Conservation (phyloP, 2,888 invertebrate species). For the Keiferia lycopersicella region DNA sequence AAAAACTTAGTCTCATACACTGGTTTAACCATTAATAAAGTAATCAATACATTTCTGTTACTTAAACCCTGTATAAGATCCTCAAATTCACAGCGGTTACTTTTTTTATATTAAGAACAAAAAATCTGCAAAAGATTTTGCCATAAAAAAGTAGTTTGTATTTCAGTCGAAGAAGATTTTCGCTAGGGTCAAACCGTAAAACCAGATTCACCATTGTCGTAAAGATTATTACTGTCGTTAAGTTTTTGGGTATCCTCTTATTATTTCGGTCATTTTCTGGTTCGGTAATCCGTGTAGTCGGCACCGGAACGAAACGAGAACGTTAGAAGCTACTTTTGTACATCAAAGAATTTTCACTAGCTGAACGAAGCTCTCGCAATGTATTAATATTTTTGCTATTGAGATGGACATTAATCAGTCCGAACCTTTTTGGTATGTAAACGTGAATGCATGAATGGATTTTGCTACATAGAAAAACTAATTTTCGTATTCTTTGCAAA, state of each 20-base stretch:
- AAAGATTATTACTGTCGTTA: constrained; percentile 6
- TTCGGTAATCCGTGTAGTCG: neutral
- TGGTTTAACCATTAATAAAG: neutral
- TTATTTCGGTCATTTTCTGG: constrained; percentile 3
- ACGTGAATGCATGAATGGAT: too few relatives aligned
- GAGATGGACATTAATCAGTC: too few relatives aligned
- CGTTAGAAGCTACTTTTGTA: constrained; percentile 5
- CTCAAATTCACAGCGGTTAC: too few relatives aligned
- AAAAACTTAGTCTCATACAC: neutral
- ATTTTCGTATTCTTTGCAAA: too few relatives aligned
- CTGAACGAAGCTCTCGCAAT: too few relatives aligned
- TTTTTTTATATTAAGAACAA: too few relatives aligned
- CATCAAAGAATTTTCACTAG: neutral
- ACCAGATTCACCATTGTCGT: neutral
- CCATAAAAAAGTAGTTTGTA: neutral
- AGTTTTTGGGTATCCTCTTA: neutral
- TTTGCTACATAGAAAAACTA: too few relatives aligned
- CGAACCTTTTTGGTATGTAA: too few relatives aligned
- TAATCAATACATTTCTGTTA: too few relatives aligned
- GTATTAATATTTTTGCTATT: too few relatives aligned
- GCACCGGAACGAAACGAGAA: constrained; percentile 11
- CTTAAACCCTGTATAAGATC: too few relatives aligned
- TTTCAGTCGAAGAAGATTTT: neutral
- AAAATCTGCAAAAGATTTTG: neutral
- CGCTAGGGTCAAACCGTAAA: neutral